Evolutionary conservation across 2,888 invertebrate species (phyloP).

Genomic region (Glaucopsyche alexis): DNA sequence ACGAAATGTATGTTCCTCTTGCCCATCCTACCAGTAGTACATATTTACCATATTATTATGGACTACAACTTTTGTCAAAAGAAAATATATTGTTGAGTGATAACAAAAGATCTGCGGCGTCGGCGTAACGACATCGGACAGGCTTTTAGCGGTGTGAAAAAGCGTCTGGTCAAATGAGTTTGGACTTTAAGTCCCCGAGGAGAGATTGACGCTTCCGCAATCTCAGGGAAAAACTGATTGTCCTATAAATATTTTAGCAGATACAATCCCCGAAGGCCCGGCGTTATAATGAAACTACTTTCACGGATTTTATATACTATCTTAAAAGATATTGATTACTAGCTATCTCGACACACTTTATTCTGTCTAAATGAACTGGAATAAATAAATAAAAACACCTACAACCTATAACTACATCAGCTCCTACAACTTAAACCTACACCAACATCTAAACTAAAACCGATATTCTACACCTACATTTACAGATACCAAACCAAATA

Average conservation of each 20-base stretch:
- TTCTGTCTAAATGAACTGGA: too few species aligned
- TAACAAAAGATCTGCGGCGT: neutral
- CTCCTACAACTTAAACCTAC: too few species aligned
- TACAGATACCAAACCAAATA: too few species aligned
- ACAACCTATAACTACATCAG: too few species aligned
- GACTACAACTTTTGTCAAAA: too few species aligned
- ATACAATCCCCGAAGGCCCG: neutral
- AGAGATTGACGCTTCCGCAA: constrained; percentile 20
- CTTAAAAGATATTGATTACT: too few species aligned
- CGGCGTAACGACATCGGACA: constrained; percentile 4
- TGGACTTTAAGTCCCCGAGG: neutral
- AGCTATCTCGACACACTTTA: too few species aligned
- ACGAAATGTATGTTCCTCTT: neutral
- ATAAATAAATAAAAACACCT: too few species aligned
- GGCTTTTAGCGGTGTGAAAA: constrained; percentile 26
- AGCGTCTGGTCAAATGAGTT: constrained; percentile 14
- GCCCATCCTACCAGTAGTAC: too few species aligned
- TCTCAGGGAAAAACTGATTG: constrained; percentile 17
- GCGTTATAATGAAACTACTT: neutral
- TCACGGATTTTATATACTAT: neutral
- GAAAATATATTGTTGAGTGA: neutral
- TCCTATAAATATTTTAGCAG: constrained; percentile 7
- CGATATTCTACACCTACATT: too few species aligned
- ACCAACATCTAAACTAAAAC: too few species aligned
- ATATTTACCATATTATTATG: too few species aligned